Evolutionary conservation across 2,113 vertebrate genomes (phyloP).

Genomic region (Axis porcinus): DNA sequence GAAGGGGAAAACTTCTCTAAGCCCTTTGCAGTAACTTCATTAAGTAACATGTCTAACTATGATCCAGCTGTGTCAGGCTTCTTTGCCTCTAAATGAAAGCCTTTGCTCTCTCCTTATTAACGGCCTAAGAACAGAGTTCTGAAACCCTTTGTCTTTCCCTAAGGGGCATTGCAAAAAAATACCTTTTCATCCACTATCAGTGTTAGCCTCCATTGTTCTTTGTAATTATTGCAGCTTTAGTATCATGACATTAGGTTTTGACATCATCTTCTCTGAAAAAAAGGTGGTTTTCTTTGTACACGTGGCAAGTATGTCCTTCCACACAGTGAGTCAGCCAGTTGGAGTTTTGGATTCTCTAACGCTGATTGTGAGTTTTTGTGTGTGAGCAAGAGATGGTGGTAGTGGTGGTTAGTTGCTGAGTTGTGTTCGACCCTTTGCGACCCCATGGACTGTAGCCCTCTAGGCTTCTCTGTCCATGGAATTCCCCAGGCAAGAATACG

Average conservation of each 20-base stretch:
- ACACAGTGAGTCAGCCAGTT: not conserved
- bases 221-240: not conserved
- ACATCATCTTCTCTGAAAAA: not conserved
- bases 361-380: not conserved
- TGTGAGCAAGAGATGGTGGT: not conserved
- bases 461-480: not conserved
- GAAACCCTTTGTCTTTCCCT: not conserved
- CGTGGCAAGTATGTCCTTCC: not conserved
- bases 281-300: not conserved
- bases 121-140: not conserved
- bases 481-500: not conserved
- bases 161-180: not conserved
- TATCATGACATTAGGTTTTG: not conserved
- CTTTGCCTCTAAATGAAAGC: not conserved
- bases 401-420: not conserved
- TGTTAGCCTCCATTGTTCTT: not conserved
- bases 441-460: not conserved
- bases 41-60: not conserved
- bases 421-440: accelerated
- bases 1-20: not conserved
- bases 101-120: not conserved
- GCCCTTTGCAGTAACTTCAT: not conserved
- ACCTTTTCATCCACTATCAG: not conserved
- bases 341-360: not conserved
- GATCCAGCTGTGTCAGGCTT: not conserved